Conservation (phyloP, 2,113 vertebrate genomes). For the Coracopsis vasa region DNA sequence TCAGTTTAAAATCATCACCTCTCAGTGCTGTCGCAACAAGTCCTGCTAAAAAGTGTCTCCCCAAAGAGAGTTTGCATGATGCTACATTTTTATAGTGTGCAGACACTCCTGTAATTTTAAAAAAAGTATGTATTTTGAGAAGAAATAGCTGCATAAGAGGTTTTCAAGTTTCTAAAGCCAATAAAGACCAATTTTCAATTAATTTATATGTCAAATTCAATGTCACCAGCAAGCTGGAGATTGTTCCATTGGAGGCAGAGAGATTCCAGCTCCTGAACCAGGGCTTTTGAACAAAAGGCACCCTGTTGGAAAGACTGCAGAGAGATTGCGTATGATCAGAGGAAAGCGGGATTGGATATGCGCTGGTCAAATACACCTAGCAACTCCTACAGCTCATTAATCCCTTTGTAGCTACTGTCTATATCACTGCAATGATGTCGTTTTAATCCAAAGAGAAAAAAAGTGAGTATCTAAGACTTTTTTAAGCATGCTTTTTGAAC, state of each 20-base stretch:
- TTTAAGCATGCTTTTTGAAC: background rate
- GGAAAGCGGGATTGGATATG: background rate
- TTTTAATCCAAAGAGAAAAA: background rate
- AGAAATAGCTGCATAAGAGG: background rate
- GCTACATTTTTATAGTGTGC: background rate
- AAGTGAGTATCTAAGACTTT: background rate
- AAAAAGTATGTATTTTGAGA: fast-evolving
- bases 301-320: background rate
- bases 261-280: background rate
- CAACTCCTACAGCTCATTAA: background rate
- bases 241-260: background rate
- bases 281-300: background rate
- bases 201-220: background rate
- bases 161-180: background rate
- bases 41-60: background rate
- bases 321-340: background rate
- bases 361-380: background rate
- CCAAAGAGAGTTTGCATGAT: background rate
- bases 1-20: background rate
- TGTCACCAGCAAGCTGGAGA: background rate
- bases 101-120: background rate
- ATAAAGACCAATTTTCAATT: background rate
- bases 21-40: background rate
- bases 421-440: background rate
- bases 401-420: background rate